Base-by-base conservation (phyloP, 1,140 invertebrate species). In the Limonius californicus region DNA sequence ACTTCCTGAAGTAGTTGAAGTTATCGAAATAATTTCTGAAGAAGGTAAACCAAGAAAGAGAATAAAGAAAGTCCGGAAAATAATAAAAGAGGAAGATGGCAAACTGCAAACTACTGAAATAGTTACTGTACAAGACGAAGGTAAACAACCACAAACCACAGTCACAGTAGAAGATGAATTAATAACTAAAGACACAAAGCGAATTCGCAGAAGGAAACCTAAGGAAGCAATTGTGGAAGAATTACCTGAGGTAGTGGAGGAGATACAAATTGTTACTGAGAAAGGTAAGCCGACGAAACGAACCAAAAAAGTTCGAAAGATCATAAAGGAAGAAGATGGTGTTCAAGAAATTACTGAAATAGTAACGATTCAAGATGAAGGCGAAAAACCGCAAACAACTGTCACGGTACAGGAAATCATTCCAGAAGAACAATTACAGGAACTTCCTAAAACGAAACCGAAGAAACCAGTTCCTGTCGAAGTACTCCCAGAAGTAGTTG, bases 301-400 rank as follows among this genome's bases (percentile, higher is more conserved):
- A 54, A 62, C 70, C n/a, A 66, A 71, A 27, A 71, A 72, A 42
- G 75, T 70, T 60, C 62, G 67, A 50, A 68, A 71, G 1, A 67
- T 70, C 23, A 73, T 71, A 64, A 76, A 77, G 64, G 74, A 19
- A 76, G 62, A 70, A 57, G 70, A 64, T 23, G 68, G 58, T 18
- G 76, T 70, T 61, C 60, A 73, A 67, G 71, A 77, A 68, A 68
- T 61, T 12, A 76, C 74, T 1, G 73, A 77, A 68, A 75, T 77
- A 54, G 65, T 75, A 27, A 74, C 78, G 14, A 68, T 78, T 50
- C 73, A 79, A 68, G 76, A 80, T 68, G 76, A 80, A 55, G 75
- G 76, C 21, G 73, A 79, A 59, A 60, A 64, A 47, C 70, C 76
- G 4, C 63, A 76, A 20, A 75, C 66, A 2, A 72, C 68, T 0